A percentile compares a stretch with the other conserved stretches of the same genome.
phyloP scores from a whole-genome alignment of 2,888 invertebrate species.

The Tanytarsus gracilentus region DNA sequence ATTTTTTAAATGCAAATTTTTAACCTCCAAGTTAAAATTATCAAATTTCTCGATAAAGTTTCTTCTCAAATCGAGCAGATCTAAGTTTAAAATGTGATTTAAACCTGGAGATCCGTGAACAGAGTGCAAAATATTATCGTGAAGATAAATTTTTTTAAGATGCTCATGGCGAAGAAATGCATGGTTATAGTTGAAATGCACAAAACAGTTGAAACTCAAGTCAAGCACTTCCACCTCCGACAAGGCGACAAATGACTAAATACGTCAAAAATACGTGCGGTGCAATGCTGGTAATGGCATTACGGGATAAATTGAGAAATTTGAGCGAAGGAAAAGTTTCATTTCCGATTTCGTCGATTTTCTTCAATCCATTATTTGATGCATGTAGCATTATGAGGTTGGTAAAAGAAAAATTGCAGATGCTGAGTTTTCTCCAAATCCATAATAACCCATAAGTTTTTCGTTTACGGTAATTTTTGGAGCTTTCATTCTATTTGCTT shows the following conservation, averaged over 20 bases:
- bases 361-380: background rate
- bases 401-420: background rate
- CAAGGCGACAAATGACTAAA: too few relatives aligned
- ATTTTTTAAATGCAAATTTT: background rate
- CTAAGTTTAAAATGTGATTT: background rate
- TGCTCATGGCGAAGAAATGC: slow-evolving; percentile 19
- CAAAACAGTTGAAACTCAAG: slow-evolving; percentile 11
- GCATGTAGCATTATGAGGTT: slow-evolving; percentile 12
- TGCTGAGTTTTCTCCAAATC: background rate
- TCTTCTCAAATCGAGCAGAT: background rate
- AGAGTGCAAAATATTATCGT: slow-evolving; percentile 7
- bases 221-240: slow-evolving; percentile 14
- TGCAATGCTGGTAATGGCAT: background rate
- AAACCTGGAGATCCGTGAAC: background rate
- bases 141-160: slow-evolving; percentile 9
- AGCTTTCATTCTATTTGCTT: background rate
- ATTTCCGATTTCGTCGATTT: slow-evolving; percentile 19
- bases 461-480: slow-evolving; percentile 16
- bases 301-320: slow-evolving; percentile 10
- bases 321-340: slow-evolving; percentile 22
- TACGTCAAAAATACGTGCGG: too few relatives aligned
- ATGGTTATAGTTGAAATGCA: background rate
- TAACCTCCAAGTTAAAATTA: background rate
- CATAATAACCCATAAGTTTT: background rate
- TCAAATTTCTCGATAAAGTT: background rate